Conservation (phyloP, 2,113 vertebrate species). For the Pelodiscus sinensis region DNA sequence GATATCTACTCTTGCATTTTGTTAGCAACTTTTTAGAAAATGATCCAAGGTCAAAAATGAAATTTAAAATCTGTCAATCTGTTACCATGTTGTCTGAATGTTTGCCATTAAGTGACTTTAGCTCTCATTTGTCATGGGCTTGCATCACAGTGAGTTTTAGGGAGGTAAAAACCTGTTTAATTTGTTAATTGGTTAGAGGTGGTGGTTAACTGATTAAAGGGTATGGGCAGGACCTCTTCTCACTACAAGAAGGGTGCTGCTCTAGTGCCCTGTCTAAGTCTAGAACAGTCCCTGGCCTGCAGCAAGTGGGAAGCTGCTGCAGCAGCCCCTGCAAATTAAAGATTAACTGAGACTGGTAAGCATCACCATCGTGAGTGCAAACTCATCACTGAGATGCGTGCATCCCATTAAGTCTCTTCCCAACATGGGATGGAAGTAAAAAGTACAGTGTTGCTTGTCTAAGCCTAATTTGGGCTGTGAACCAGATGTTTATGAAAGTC, state of each 20-base stretch:
- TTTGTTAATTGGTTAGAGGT: too few relatives aligned
- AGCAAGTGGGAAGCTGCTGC: too few relatives aligned
- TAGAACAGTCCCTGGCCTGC: too few relatives aligned
- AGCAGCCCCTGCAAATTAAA: too few relatives aligned
- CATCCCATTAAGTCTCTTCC: neutral
- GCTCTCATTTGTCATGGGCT: rapidly evolving
- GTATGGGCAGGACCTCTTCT: too few relatives aligned
- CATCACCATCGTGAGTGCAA: neutral
- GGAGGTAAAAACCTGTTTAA: too few relatives aligned
- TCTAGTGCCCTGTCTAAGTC: too few relatives aligned
- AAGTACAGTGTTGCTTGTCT: neutral
- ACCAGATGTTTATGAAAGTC: rapidly evolving
- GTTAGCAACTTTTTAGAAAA: neutral
- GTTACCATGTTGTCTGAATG: rapidly evolving
- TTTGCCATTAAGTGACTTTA: neutral
- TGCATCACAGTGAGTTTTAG: neutral
- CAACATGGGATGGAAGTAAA: neutral
- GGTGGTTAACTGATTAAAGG: too few relatives aligned
- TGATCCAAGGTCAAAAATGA: neutral
- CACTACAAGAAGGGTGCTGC: too few relatives aligned
- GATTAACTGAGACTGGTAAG: too few relatives aligned
- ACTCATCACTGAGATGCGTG: rapidly evolving
- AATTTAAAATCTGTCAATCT: neutral
- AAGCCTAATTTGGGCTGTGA: neutral
- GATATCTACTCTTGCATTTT: neutral